A percentile compares a stretch with the other conserved stretches of the same genome.
Evolutionary conservation across 2,797 vertebrate species (phyloP).

Genomic region (Molossus molossus): DNA sequence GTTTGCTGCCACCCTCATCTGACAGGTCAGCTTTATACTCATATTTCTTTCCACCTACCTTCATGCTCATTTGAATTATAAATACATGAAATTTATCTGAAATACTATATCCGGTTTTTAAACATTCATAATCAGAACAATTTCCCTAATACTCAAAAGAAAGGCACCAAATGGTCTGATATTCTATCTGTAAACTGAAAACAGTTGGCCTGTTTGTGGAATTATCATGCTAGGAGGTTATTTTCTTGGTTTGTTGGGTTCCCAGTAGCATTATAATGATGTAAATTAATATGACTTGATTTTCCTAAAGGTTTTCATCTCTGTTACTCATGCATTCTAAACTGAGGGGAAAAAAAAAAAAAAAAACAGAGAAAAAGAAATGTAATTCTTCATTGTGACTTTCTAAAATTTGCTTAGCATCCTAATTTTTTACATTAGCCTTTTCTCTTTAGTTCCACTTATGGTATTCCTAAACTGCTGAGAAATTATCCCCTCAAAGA

Average conservation of each 20-base stretch:
- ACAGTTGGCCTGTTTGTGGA: slow-evolving; percentile 42
- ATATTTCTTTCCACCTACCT: background rate
- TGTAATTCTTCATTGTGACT: slow-evolving; percentile 76
- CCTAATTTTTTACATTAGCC: slow-evolving; percentile 66
- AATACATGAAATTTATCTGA: background rate
- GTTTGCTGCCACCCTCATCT: background rate
- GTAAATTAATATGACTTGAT: slow-evolving; percentile 78
- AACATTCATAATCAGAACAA: background rate
- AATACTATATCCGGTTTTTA: background rate
- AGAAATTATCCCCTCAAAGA: slow-evolving; percentile 83
- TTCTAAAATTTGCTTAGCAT: slow-evolving; percentile 78
- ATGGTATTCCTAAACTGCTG: slow-evolving; percentile 80
- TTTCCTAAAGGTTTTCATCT: slow-evolving; percentile 70
- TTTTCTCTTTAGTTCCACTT: slow-evolving; percentile 76
- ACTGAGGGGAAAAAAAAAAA: background rate
- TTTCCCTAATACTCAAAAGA: background rate
- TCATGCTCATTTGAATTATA: background rate
- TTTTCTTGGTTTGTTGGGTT: slow-evolving; percentile 68
- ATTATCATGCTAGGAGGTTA: slow-evolving; percentile 58
- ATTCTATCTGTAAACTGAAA: slow-evolving; percentile 51
- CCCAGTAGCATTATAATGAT: slow-evolving; percentile 60
- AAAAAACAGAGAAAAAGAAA: slow-evolving; percentile 74
- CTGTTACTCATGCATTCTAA: slow-evolving; percentile 67
- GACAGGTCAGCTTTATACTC: background rate
- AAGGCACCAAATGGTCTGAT: background rate